Evolutionary conservation across 2,113 vertebrate genomes (phyloP), one percentile per base, ranked within the genome.

Genomic region (Junco hyemalis): DNA sequence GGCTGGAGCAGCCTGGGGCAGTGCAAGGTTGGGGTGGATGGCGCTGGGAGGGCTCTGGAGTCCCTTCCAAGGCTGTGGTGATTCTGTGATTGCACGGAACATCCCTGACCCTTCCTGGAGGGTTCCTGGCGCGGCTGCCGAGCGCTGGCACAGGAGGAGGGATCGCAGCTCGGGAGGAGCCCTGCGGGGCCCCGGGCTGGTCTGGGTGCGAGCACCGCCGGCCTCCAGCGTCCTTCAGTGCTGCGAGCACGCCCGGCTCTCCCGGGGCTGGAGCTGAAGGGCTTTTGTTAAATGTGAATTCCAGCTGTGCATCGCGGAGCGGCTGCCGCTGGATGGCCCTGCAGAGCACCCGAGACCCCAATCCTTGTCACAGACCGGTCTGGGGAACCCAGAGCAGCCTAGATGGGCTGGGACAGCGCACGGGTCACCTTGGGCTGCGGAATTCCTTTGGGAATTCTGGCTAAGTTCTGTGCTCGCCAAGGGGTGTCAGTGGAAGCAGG

Each of bases 251-350:
- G 4, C 16, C 54, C 36, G 4, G 36, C 12, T 56, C 76, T 65
- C 13, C 13, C 4, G 3, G 64, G 64, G 71, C 82, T 64, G 28
- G 26, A 3, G 54, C 24, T 35, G 26, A 36, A 12, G 3, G 2
- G 60, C 48, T 85, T 50, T 53, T 56, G 26, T 76, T 14, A 1
- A 42, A 59, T 8, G 18, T 63, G 8, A 1, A 82, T 60, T 45
- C 35, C 74, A 56, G 1, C 9, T 0, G 22, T 36, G 33, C 25
- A 24, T 5, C 6, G 8, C 4, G 38, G 12, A 2, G 2, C 65
- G 15, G 13, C 1, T 40, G 60, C 4, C 0, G 3, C 88, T 56
- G 13, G 76, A 7, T 14, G 1, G 81, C 48, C 3, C 13, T 0
- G 47, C 3, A 4, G 5, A 28, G 51, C 71, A 5, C 3, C 4